Percentiles rank a stretch among this genome's conserved stretches.
Conservation (phyloP, 2,113 vertebrate species). For the Aleadryas rufinucha region DNA sequence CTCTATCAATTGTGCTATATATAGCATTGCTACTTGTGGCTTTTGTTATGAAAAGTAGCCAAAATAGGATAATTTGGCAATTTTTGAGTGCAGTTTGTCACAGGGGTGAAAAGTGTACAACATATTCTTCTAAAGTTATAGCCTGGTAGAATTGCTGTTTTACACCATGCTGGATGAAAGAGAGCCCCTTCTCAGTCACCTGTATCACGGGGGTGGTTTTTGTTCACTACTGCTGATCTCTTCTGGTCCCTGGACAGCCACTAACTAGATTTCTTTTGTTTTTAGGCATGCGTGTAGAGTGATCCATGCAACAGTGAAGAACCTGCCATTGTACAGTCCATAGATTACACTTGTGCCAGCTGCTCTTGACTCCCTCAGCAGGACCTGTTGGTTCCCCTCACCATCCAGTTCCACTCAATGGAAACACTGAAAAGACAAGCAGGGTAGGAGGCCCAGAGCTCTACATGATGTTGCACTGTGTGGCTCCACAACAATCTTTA, state of each 20-base stretch:
- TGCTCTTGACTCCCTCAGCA: conserved; percentile 28
- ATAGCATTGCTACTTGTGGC: neutral
- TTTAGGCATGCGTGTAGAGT: conserved; percentile 77
- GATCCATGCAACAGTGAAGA: conserved; percentile 79
- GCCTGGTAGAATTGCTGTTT: neutral
- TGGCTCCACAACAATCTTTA: conserved; percentile 95
- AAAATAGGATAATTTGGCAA: neutral
- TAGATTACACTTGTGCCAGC: conserved; percentile 12
- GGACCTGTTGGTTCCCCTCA: conserved; percentile 51
- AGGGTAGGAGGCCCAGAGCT: conserved; percentile 40
- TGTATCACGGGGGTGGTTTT: neutral
- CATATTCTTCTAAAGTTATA: neutral
- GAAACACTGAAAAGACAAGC: neutral
- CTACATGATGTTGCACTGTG: conserved; percentile 94
- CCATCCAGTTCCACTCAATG: neutral
- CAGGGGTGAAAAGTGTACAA: neutral
- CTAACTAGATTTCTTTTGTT: conserved; percentile 66
- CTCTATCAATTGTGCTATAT: neutral
- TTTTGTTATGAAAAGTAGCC: neutral
- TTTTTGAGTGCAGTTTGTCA: neutral
- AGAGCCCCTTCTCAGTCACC: neutral
- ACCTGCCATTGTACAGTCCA: conserved; percentile 65
- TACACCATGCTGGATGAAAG: conserved; percentile 5
- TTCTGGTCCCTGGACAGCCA: conserved; percentile 66
- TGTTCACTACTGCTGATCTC: conserved; percentile 38